These are phyloP conservation scores for Orestias chungarensis DNA, from an alignment of 2,797 vertebrate genomes.

Conservation along the genomic window DNA sequence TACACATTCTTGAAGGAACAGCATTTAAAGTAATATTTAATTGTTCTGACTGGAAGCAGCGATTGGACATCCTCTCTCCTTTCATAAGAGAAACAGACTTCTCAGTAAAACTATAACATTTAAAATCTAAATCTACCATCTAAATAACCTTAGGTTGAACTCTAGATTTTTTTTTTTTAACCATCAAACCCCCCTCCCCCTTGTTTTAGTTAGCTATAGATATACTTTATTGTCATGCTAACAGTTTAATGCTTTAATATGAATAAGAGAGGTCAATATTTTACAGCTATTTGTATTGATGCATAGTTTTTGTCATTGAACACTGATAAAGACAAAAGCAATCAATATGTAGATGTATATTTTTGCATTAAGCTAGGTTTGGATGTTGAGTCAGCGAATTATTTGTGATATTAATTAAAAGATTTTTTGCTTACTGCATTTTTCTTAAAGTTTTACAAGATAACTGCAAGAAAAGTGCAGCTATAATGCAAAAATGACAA, in stretches of 20 bases:
- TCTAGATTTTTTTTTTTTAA: too few relatives aligned
- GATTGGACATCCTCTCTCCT: too few relatives aligned
- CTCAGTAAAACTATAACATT: neutral
- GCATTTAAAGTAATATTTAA: too few relatives aligned
- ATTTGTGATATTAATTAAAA: neutral
- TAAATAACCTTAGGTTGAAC: neutral
- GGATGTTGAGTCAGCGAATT: neutral
- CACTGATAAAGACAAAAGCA: neutral
- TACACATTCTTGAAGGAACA: too few relatives aligned
- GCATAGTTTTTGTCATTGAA: neutral
- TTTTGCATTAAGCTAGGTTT: too few relatives aligned
- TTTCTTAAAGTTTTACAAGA: too few relatives aligned
- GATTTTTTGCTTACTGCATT: too few relatives aligned
- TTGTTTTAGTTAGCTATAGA: neutral
- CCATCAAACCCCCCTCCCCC: too few relatives aligned
- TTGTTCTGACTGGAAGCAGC: too few relatives aligned
- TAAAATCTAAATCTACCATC: neutral
- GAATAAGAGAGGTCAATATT: neutral
- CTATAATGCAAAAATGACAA: neutral
- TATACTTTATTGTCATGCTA: neutral
- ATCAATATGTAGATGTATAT: neutral
- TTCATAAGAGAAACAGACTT: neutral
- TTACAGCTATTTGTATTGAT: neutral
- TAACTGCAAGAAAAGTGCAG: too few relatives aligned
- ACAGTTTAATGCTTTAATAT: neutral